Evolutionary conservation across 2,113 vertebrate species (phyloP).

Genomic region (Vulpes ferrilata): DNA sequence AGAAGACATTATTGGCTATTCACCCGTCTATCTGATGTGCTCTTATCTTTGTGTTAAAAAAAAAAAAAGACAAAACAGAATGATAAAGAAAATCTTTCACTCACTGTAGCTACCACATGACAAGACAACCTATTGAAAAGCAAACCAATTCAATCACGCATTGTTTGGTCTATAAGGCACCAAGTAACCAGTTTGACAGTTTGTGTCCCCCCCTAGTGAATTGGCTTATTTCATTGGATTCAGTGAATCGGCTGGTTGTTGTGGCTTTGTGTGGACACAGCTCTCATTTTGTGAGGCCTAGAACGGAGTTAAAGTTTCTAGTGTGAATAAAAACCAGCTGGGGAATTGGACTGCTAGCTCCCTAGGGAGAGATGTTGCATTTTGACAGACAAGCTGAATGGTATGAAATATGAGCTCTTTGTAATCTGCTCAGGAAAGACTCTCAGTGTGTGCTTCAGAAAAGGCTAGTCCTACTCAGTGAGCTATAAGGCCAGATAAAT

Average conservation of each 20-base stretch:
- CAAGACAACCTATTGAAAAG: slow-evolving; percentile 84
- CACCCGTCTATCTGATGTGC: slow-evolving; percentile 51
- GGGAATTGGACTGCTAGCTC: slow-evolving; percentile 57
- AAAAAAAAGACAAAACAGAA: slow-evolving; percentile 43
- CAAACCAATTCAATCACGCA: slow-evolving; percentile 78
- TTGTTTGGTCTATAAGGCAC: slow-evolving; percentile 82
- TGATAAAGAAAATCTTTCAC: slow-evolving; percentile 81
- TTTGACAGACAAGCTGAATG: slow-evolving; percentile 71
- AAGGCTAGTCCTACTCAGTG: neutral
- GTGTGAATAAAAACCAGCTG: slow-evolving; percentile 81
- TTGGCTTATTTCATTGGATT: slow-evolving; percentile 79
- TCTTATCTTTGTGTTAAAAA: slow-evolving; percentile 63
- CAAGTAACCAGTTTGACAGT: slow-evolving; percentile 81
- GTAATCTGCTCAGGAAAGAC: slow-evolving; percentile 48
- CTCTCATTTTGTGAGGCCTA: slow-evolving; percentile 78
- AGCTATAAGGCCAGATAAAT: neutral
- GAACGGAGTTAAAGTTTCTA: slow-evolving; percentile 78
- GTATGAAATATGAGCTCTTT: slow-evolving; percentile 54
- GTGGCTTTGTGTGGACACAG: slow-evolving; percentile 83
- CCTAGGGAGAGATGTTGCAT: slow-evolving; percentile 33
- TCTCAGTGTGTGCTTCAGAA: slow-evolving; percentile 11
- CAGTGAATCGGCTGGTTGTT: slow-evolving; percentile 84
- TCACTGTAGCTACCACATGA: slow-evolving; percentile 76
- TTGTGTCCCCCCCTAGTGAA: slow-evolving; percentile 71
- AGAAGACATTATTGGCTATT: slow-evolving; percentile 56